Evolutionary conservation across 2,113 vertebrate genomes (phyloP), one percentile per base, ranked within the genome.

Genomic region (Hemichromis elongatus): DNA sequence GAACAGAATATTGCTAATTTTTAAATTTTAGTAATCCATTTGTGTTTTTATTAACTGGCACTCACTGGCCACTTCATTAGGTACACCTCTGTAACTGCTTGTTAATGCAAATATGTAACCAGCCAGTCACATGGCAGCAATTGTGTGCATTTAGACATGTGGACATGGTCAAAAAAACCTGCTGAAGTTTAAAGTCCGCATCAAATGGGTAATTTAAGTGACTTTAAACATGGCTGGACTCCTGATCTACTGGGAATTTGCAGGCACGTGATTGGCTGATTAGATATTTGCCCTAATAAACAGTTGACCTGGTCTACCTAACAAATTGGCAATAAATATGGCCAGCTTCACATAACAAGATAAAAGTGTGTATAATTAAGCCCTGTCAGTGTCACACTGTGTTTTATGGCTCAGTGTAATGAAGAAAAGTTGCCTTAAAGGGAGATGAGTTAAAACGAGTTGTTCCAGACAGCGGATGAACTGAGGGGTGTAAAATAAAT

Each of bases 1-100:
- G 26, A 75, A 3, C 42, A 5, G 42, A 50, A 50, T 30, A 10
- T 70, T 26, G 0, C 8, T 21, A 45, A 10, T 0, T 13, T 63
- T 42, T 70, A 14, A 19, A 14, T 40, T 70, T 70, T 28, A 45
- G 66, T 45, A 40, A 40, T 66, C 0, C 1, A 21, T 13, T 2
- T 21, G 18, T 37, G 1, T 66, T 66, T 63, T 0, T 61, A 35
- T 61, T 21, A 42, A 1, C 35, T 42, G 2, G 37, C 61, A 42
- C 33, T 37, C 61, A 37, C 33, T 1, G 13, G 66, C 37, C 21
- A 70, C 66, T 70, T 70, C 21, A 10, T 45, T 3, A 70, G 66
- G 66, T 16, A 70, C 66, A 18, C 13, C 37, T 26, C 3, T 70
- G 21, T 21, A 70, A 26, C 37, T 70, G 66, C 37, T 70, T 0